Evolutionary conservation across 1,140 invertebrate genomes (phyloP), one percentile per base, ranked within the genome.

Genomic region (Ceratosolen solmsi): DNA sequence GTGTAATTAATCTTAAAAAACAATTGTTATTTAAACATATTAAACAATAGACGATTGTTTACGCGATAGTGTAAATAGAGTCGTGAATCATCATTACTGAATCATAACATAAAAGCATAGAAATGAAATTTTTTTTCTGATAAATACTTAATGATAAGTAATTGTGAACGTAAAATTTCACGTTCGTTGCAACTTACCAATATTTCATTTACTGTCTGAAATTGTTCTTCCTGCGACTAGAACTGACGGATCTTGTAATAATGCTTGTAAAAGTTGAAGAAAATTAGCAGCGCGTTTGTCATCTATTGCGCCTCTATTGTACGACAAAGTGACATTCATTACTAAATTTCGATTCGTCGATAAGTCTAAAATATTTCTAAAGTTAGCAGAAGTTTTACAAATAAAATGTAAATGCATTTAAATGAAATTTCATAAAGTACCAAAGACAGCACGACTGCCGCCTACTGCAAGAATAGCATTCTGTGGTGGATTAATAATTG

Each of bases 401-500:
- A 33, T 17, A 33, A 63, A 63, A 63, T 2, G 5, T 1, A n/a
- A n/a, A 5, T 15, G 0, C 1, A 33, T 65, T 71, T 46, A n/a
- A 63, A 71, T 46, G 25, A 13, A 71, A 65, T 27, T 27, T 38
- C 25, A 54, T 46, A 75, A 80, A 68, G 86, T 87, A 91, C 91
- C 88, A 72, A 91, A 78, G 82, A 89, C 82, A 71, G 88, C 79
- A 25, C 87, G 87, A 54, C 90, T 90, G 4, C 87, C 84, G 51
- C 97, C 97, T 85, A 97, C 94, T 17, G 97, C 98, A 38, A 99
- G 90, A 90, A 98, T 90, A 1, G 89, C 90, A 36, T 87, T 90
- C 84, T 92, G 91, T 22, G 91, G 91, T 63, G 90, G 91, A 87
- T 92, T 92, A 84, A 92, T 92, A 38, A 98, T 97, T 8, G 97